Evolutionary conservation across 2,797 vertebrate genomes (phyloP).

Genomic region (Chloroceryle amazona): DNA sequence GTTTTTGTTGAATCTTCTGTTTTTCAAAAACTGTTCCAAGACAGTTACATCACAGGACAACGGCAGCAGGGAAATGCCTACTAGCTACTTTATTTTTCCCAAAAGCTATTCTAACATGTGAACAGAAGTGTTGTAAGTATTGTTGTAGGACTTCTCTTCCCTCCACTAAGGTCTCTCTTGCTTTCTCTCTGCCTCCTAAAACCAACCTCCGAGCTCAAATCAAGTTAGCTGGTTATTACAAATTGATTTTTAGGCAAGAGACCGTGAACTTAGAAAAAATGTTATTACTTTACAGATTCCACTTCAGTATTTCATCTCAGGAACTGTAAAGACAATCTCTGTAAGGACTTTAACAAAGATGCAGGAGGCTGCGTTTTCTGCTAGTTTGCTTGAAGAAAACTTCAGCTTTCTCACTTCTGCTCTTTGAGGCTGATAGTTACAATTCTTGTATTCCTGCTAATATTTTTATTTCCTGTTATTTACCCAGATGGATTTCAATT

Average conservation of each 20-base stretch:
- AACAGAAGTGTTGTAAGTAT: background rate
- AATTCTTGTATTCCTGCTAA: background rate
- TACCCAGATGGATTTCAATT: background rate
- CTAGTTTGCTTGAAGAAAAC: background rate
- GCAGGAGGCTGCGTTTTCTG: background rate
- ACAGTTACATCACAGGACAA: rapidly evolving
- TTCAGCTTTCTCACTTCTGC: background rate
- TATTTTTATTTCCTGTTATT: background rate
- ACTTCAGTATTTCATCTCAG: background rate
- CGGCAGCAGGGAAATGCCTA: background rate
- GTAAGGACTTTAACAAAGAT: background rate
- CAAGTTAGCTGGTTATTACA: background rate
- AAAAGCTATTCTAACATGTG: background rate
- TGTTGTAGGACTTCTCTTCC: background rate
- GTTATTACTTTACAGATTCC: background rate
- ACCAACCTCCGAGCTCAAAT: background rate
- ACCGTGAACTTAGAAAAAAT: background rate
- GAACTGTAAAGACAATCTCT: background rate
- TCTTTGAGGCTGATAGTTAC: background rate
- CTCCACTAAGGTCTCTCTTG: background rate
- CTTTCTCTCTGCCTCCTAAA: background rate
- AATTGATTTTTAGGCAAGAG: background rate
- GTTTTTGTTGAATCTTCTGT: background rate
- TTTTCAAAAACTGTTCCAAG: background rate
- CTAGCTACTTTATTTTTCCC: background rate